Conservation (phyloP, 2,113 vertebrate species). For the Aplodontia rufa region DNA sequence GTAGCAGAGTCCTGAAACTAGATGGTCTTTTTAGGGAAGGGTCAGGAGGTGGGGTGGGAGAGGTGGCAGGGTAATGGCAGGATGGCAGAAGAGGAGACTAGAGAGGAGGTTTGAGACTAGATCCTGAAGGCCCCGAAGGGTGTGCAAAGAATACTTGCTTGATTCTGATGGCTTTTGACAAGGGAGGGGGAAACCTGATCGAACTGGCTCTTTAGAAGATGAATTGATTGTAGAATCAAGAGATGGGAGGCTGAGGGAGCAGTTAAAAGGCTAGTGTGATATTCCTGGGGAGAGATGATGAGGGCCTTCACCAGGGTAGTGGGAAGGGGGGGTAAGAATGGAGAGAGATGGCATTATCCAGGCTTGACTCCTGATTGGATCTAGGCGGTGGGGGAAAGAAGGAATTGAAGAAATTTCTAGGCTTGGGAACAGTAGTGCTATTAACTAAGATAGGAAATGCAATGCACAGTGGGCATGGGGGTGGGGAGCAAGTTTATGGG, state of each 20-base stretch:
- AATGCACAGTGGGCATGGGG: neutral
- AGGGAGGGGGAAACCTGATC: neutral
- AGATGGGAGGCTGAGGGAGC: conserved; percentile 32
- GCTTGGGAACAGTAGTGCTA: conserved; percentile 8
- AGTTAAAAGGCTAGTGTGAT: conserved; percentile 51
- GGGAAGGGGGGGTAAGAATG: conserved; percentile 1
- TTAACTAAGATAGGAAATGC: conserved; percentile 46
- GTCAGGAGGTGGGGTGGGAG: neutral
- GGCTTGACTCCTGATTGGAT: conserved; percentile 44
- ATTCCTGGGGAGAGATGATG: conserved; percentile 56
- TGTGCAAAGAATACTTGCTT: conserved; percentile 35
- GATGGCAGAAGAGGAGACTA: neutral
- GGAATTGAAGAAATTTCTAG: conserved; percentile 59
- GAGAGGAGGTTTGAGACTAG: neutral
- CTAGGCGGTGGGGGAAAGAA: neutral
- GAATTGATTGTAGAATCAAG: conserved; percentile 70
- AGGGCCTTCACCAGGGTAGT: neutral
- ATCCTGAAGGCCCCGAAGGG: neutral
- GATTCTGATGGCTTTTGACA: conserved; percentile 46
- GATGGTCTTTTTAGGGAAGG: neutral
- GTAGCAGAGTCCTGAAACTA: conserved; percentile 4
- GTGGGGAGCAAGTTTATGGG: conserved; percentile 25
- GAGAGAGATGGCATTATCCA: conserved; percentile 27
- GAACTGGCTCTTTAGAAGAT: conserved; percentile 55
- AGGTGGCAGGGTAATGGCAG: neutral